Evolutionary conservation across 1,140 invertebrate species (phyloP), one percentile per base, ranked within the genome.

Genomic region (Drosophila sulfurigaster): DNA sequence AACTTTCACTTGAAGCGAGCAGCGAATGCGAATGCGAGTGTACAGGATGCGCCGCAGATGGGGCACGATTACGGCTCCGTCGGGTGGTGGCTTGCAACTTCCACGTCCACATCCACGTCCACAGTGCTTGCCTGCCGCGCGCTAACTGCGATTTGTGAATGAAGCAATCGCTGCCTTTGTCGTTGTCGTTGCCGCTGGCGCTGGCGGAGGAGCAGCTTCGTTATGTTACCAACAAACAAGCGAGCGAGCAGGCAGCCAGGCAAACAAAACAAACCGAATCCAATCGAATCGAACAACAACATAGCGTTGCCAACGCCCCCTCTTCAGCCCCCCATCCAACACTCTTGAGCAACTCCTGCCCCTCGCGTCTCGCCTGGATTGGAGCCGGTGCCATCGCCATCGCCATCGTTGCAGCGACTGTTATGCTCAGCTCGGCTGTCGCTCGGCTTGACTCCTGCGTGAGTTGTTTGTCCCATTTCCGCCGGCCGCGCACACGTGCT

Each of bases 61-160:
- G 41, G 11, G n/a, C 41, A 43, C 11, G 41, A 43, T 10, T 41
- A 3, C 38, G 11, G 3, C 38, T 41, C 11, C 38, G 38, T 16
- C 43, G 59, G 45, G 52, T 81, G 45, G 52, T 81, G 58, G 70
- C 69, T 68, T 68, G 58, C 51, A 73, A 67, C 62, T 52, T 70
- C 76, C 77, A 70, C 74, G 78, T 81, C 75, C 81, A 73, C 68
- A 66, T 70, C 76, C 77, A 70, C 74, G 78, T 81, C 75, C 85
- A 73, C 69, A 67, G 63, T 72, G 86, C 63, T 81, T 60, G 85
- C 78, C 67, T 71, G 81, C 68, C 81, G 68, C 77, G 86, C 78
- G 78, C 71, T 74, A 79, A 88, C 86, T 90, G 81, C 83, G 77
- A 85, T 88, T 88, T 88, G 85, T 88, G 85, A 88, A 88, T 88